phyloP scores from a whole-genome alignment of 1,140 invertebrate genomes.

The Pachypeltis micranthus region DNA sequence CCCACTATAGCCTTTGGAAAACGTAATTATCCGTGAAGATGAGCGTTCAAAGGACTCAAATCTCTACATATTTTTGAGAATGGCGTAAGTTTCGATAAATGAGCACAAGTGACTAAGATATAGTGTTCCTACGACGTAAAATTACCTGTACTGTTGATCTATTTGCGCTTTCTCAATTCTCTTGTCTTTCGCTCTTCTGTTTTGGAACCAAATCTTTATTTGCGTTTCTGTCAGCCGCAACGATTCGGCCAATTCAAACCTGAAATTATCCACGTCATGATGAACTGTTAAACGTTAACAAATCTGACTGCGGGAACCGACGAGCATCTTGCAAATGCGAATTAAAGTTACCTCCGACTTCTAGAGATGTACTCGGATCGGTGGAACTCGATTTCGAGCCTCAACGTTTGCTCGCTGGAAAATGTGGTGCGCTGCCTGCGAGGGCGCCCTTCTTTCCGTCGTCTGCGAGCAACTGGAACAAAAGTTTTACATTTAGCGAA shows the following conservation, averaged over 20 bases:
- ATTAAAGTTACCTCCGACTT: conserved; percentile 46
- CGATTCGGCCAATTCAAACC: conserved; percentile 70
- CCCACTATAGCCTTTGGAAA: too few species aligned
- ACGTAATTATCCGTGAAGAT: too few species aligned
- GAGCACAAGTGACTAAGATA: too few species aligned
- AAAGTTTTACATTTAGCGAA: too few species aligned
- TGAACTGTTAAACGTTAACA: too few species aligned
- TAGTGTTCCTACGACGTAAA: neutral
- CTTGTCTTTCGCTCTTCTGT: conserved; percentile 88
- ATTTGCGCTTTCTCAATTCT: conserved; percentile 88
- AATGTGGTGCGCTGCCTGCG: conserved; percentile 87
- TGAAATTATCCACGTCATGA: neutral
- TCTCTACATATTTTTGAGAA: too few species aligned
- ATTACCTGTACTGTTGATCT: conserved; percentile 84
- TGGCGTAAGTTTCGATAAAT: too few species aligned
- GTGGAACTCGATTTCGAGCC: conserved; percentile 81
- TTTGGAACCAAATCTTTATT: conserved; percentile 97
- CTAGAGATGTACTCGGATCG: conserved; percentile 83
- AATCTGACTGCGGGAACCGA: too few species aligned
- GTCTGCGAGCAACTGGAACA: conserved; percentile 62
- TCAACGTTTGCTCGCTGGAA: conserved; percentile 80
- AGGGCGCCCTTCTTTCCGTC: conserved; percentile 71
- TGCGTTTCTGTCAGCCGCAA: conserved; percentile 80
- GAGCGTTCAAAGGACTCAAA: too few species aligned
- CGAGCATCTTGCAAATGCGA: too few species aligned